A percentile compares a stretch with the other conserved stretches of the same genome.
phyloP scores from a whole-genome alignment of 2,888 invertebrate genomes.

The Graphium colonna region DNA sequence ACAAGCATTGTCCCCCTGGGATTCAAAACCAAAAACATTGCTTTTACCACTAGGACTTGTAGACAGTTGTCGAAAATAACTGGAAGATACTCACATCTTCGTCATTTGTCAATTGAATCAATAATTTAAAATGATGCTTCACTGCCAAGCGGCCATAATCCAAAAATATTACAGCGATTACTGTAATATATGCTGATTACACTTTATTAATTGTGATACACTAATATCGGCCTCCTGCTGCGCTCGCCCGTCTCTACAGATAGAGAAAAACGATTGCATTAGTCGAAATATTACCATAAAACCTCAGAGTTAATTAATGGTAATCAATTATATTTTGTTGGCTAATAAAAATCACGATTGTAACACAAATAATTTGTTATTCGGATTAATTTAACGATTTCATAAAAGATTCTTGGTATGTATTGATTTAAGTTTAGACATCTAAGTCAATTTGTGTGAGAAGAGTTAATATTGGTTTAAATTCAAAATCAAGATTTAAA shows the following conservation, averaged over 20 bases:
- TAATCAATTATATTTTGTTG: slow-evolving; percentile 11
- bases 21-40: no score
- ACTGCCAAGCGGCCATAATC: not conserved
- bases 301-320: slow-evolving; percentile 9
- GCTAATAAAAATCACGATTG: slow-evolving; percentile 3
- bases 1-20: no score
- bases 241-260: slow-evolving; percentile 13
- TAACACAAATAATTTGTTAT: no score
- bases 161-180: slow-evolving; percentile 12
- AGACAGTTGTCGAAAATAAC: no score
- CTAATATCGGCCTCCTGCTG: slow-evolving; percentile 20
- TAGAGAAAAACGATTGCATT: slow-evolving; percentile 23
- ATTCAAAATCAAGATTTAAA: no score
- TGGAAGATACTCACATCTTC: no score
- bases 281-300: slow-evolving; percentile 23
- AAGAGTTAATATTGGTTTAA: no score
- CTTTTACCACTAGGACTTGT: no score
- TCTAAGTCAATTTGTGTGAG: slow-evolving; percentile 7
- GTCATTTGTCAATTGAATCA: no score
- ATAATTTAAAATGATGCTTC: no score
- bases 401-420: no score
- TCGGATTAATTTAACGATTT: no score
- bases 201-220: slow-evolving; percentile 17
- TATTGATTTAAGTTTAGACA: slow-evolving; percentile 4
- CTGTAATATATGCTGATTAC: slow-evolving; percentile 6